These are phyloP conservation scores for Ascidia mentula DNA, from an alignment of 23 tunicate genomes.

Conservation along the genomic window DNA sequence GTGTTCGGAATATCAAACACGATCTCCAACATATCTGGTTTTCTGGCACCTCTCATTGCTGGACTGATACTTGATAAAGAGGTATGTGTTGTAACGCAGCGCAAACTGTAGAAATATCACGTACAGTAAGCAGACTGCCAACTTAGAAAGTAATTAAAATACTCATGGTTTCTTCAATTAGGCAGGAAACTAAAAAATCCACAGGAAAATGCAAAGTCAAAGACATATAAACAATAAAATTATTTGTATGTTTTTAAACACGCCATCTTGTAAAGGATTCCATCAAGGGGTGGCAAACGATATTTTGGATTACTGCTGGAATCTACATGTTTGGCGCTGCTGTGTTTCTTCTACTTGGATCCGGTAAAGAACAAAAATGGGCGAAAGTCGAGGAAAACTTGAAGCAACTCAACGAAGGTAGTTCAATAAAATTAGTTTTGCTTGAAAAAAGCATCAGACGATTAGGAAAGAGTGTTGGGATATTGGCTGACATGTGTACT, in stretches of 20 bases:
- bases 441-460: no score
- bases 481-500: no score
- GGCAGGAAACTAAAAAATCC: background rate
- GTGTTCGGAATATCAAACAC: background rate
- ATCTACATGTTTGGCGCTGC: slow-evolving; percentile 8
- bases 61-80: background rate
- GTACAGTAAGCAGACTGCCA: background rate
- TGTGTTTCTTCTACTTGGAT: slow-evolving; percentile 15
- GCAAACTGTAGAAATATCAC: background rate
- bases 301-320: slow-evolving; percentile 33
- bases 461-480: no score
- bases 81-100: background rate
- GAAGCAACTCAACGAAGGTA: background rate
- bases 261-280: background rate
- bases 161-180: no score
- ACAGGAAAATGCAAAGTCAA: background rate
- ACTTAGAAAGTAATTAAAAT: no score
- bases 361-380: slow-evolving; percentile 25
- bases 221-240: background rate
- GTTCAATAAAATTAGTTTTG: background rate
- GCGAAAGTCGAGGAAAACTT: background rate
- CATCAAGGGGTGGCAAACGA: slow-evolving; percentile 17
- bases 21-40: background rate
- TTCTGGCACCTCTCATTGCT: slow-evolving; percentile 15
- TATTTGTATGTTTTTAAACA: background rate